Evolutionary conservation across 1,140 invertebrate species (phyloP).

Genomic region (Monochamus saltuarius): DNA sequence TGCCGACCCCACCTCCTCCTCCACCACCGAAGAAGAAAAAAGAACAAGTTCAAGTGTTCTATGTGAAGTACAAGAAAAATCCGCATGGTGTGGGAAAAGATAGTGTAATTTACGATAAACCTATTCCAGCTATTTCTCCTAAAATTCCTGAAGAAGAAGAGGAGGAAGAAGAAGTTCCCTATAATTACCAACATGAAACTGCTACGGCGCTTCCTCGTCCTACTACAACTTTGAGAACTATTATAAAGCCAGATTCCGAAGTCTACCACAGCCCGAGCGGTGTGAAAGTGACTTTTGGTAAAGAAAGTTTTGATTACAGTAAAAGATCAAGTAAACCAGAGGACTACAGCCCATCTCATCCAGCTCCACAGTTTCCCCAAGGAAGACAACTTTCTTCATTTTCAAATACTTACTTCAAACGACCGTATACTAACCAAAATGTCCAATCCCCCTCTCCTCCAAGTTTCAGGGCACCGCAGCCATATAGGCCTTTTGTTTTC

Average conservation of each 20-base stretch:
- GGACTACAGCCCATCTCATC: slow-evolving; percentile 28
- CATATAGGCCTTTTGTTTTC: slow-evolving; percentile 48
- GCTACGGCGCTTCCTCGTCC: slow-evolving; percentile 57
- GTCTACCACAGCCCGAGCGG: slow-evolving; percentile 73
- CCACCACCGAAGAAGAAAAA: slow-evolving; percentile 64
- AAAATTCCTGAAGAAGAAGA: slow-evolving; percentile 62
- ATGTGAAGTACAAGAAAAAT: slow-evolving; percentile 85
- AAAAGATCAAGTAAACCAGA: slow-evolving; percentile 54
- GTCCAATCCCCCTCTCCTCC: slow-evolving; percentile 45
- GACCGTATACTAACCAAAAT: slow-evolving; percentile 22
- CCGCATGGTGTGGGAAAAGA: slow-evolving; percentile 65
- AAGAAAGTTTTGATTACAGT: slow-evolving; percentile 59
- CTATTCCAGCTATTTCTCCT: slow-evolving; percentile 71
- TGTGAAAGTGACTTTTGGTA: slow-evolving; percentile 74
- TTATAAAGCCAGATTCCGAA: slow-evolving; percentile 82
- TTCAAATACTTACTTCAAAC: slow-evolving; percentile 32
- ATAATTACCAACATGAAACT: slow-evolving; percentile 51
- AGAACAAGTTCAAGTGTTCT: slow-evolving; percentile 85
- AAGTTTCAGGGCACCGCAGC: slow-evolving; percentile 44
- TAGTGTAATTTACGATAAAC: slow-evolving; percentile 74
- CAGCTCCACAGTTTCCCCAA: slow-evolving; percentile 56
- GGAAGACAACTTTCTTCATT: slow-evolving; percentile 46
- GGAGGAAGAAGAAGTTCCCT: slow-evolving; percentile 49
- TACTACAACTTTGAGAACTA: slow-evolving; percentile 75
- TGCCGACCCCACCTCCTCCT: slow-evolving; percentile 64